Base-by-base conservation (phyloP, 2,113 vertebrate species). In the Laticauda colubrina region DNA sequence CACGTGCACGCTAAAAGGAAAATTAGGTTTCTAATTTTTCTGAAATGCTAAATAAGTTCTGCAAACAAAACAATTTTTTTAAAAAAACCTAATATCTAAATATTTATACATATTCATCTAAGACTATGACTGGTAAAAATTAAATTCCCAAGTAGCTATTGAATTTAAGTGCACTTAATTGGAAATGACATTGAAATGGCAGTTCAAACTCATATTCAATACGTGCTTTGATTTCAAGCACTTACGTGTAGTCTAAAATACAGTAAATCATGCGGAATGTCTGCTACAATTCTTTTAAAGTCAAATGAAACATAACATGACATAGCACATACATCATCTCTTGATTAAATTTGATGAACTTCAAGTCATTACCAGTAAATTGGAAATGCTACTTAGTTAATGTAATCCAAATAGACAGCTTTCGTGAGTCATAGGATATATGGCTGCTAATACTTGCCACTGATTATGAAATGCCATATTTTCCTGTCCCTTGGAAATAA, bases 341-440 rank as follows among this genome's bases (percentile, higher is more conserved):
- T 95, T 96, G 93, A 96, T 97, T 97, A 96, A 96, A 95, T 94
- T 94, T 95, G 95, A 96, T 96, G 95, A 97, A 97, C 96, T 95
- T 95, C 95, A 59, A 95, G 92, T 95, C 96, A 95, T 95, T 97
- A 95, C 94, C 94, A 94, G 90, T 85, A 95, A 95, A 94, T 97
- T 96, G 94, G 90, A 97, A 97, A 96, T 96, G 94, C 61, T 96
- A 91, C 95, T 97, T 97, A 97, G 88, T 96, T 97, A 95, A 94
- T 94, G 96, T 97, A 96, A 96, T 91, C 94, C n/a, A 89, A 95
- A 95, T 94, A 96, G 95, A 94, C 43, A 0, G 89, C 89, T 96
- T 97, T 97, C 95, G 93, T 93, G 95, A 96, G 95, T 96, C 96
- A 95, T 95, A 95, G 94, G 96, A 95, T 95, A 97, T 95, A 96